Evolutionary conservation across 2,888 invertebrate genomes (phyloP).

Genomic region (Tinea pellionella): DNA sequence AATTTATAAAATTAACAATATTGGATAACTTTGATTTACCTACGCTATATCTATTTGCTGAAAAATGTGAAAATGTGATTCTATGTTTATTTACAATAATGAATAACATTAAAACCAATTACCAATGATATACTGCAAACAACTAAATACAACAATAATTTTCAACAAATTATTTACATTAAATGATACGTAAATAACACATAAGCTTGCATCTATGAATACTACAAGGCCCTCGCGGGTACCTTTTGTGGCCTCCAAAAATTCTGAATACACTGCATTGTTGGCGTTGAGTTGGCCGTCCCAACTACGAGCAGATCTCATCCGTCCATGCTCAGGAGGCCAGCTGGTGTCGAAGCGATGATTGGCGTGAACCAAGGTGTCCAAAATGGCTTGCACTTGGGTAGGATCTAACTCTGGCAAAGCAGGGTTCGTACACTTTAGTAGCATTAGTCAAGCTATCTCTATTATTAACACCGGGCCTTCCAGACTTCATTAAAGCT

Average conservation of each 20-base stretch:
- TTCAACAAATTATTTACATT: not conserved
- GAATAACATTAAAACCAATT: constrained; percentile 26
- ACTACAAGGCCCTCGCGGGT: constrained; percentile 23
- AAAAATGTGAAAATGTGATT: too few relatives aligned
- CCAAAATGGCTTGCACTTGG: constrained; percentile 55
- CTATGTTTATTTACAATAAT: not conserved
- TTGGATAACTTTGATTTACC: too few relatives aligned
- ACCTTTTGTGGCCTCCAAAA: constrained; percentile 55
- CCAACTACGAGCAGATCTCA: constrained; percentile 40
- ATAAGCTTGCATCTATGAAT: not conserved
- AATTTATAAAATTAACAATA: too few relatives aligned
- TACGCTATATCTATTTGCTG: too few relatives aligned
- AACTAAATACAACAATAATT: too few relatives aligned
- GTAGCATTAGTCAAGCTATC: constrained; percentile 40
- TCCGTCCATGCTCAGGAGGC: constrained; percentile 40
- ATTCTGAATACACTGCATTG: constrained; percentile 42
- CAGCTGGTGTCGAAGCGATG: constrained; percentile 49
- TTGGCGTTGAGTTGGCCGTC: constrained; percentile 45
- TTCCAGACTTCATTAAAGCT: too few relatives aligned
- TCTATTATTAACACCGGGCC: not conserved
- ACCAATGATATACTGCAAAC: not conserved
- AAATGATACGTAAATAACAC: not conserved
- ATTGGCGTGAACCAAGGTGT: constrained; percentile 42
- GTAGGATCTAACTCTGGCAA: constrained; percentile 56
- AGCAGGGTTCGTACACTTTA: constrained; percentile 34